phyloP scores from a whole-genome alignment of 2,888 invertebrate species.

The Tetranychus piercei region DNA sequence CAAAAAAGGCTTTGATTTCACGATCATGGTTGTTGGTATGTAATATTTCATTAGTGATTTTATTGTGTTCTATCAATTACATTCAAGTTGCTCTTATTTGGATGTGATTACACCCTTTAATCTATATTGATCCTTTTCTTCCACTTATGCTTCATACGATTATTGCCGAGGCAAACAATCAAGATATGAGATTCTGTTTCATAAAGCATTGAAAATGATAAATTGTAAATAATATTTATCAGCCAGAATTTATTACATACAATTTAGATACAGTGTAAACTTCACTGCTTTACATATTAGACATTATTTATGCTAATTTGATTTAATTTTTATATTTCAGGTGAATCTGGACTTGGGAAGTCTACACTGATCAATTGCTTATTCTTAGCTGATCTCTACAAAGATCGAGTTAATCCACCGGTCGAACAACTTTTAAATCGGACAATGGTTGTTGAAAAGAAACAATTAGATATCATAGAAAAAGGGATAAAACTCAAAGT shows the following conservation, averaged over 20 bases:
- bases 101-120: background rate
- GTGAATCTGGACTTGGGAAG: slow-evolving; percentile 81
- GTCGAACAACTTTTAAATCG: slow-evolving; percentile 39
- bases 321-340: slow-evolving; percentile 27
- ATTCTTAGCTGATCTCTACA: slow-evolving; percentile 79
- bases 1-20: slow-evolving; percentile 88
- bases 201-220: too few relatives aligned
- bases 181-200: too few relatives aligned
- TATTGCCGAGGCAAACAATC: too few relatives aligned
- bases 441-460: slow-evolving; percentile 44
- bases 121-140: too few relatives aligned
- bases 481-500: slow-evolving; percentile 70
- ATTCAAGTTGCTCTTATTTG: background rate
- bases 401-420: slow-evolving; percentile 54
- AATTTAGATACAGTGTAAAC: background rate
- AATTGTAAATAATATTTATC: too few relatives aligned
- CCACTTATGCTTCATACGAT: too few relatives aligned
- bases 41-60: slow-evolving; percentile 17
- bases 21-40: slow-evolving; percentile 71
- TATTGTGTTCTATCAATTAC: background rate
- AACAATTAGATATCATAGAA: slow-evolving; percentile 84
- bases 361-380: slow-evolving; percentile 84
- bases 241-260: background rate
- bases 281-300: background rate
- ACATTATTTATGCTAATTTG: background rate